Evolutionary conservation across 2,888 invertebrate species (phyloP), one percentile per base, ranked within the genome.

Genomic region (Drosophila sordidapex): DNA sequence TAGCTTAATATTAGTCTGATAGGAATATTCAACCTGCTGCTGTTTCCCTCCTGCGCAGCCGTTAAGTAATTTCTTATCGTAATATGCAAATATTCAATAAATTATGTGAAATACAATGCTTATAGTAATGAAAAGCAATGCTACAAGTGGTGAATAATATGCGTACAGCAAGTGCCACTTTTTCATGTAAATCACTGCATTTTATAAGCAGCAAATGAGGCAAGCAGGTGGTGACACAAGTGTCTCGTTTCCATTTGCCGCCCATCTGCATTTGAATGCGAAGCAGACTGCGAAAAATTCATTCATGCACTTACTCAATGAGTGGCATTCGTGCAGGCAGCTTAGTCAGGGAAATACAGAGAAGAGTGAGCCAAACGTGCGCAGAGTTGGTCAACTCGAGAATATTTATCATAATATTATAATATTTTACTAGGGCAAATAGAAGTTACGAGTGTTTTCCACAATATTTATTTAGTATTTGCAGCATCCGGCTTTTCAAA

Each of bases 161-260:
- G 87, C 87, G 82, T 78, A 82, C 74, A 88, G 82, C 85, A 76
- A 82, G 86, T 61, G 64, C 62, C 62, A 74, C 81, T 72, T 82
- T 65, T 75, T 65, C 53, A 83, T 87, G 88, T 80, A 87, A 83
- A 88, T 88, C 83, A 71, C 59, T 69, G 72, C 65, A 61, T 74
- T 76, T 83, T 70, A 77, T 65, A 75, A 76, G 79, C 75, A 74
- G 74, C 75, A 84, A 76, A 82, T 85, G 74, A 82, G 77, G 60
- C 86, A 56, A 63, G 70, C 57, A 54, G 52, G 54, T 56, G 25
- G 54, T n/a, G 54, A n/a, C 27, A 38, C 27, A 27, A 27, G n/a
- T 13, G 29, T 27, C n/a, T 40, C 38, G n/a, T 6, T 6, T 27
- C 54, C 27, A 54, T 27, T 54, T 54, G 38, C 27, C 27, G 63